Base-by-base conservation (phyloP, 1,140 invertebrate species). In the Venustaconcha ellipsiformis region DNA sequence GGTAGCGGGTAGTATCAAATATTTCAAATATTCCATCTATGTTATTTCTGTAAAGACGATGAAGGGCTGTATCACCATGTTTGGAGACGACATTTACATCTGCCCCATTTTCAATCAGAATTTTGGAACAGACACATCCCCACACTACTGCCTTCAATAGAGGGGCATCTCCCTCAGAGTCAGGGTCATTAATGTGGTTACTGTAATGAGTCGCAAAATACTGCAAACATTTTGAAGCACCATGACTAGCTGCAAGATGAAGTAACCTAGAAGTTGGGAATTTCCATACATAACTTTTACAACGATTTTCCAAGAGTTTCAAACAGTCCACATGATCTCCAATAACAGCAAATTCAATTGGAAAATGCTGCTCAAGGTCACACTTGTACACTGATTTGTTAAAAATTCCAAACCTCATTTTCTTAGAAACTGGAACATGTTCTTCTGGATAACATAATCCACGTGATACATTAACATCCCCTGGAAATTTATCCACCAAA, bases 361-460 rank as follows among this genome's bases (percentile, higher is more conserved):
- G 81, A 5, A 77, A 74, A 18, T 81, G 30, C 23, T 57, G 66
- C 15, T 82, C 63, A 37, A 68, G 70, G 62, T 72, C 72, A 74
- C 66, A 78, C 55, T 57, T 67, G 75, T 48, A 83, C 14, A 15
- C 66, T 59, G 57, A 64, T 23, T 80, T 69, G 57, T 84, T 78
- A 3, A 82, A 66, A 66, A 86, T 80, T 4, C 86, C 83, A 57
- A 87, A 81, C 62, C 78, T 79, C 13, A 71, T 72, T 20, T 78
- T 60, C 59, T 78, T 69, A 18, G 66, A 57, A 17, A 82, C 48
- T 8, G 84, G 81, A 17, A 78, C 71, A 74, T 88, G 88, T 14
- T 76, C 66, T 14, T 80, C 74, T 8, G 88, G 88, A 64, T 82
- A 88, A 70, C 87, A 88, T 74, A 89, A 81, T 17, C 87, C 87